Evolutionary conservation across 2,888 invertebrate species (phyloP), one percentile per base, ranked within the genome.

Genomic region (Amaurobius ferox): DNA sequence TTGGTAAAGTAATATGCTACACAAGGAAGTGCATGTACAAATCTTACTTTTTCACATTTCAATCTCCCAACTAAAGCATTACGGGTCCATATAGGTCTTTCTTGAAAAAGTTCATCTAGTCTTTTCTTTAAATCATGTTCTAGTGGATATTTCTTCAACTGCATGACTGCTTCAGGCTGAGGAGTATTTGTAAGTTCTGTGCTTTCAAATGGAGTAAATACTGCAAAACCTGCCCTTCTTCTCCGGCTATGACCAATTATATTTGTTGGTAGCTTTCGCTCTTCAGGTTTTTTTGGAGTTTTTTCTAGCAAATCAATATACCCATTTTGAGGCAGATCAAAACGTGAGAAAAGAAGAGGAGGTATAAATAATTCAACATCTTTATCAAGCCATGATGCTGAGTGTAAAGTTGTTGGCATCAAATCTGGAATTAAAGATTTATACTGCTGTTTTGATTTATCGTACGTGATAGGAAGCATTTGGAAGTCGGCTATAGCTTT

Each of bases 51-150:
- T 1, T 90, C 90, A 55, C 91, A 88, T 30, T 90, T 89, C 0
- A 90, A 88, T 28, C 88, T 83, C 29, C 81, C 88, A 76, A 94
- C 92, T 16, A 99, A 90, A 0, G 95, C 96, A 89, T 94, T 94
- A 89, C 95, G 94, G 0, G 97, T 95, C 97, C 98, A 98, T 88
- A 99, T 94, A 0, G 98, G 98, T 74, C 96, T 93, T 77, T 96
- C 94, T 16, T n/a, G 26, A 48, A 86, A 86, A 13, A 79, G 35
- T 0, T 32, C 62, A 35, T 86, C 72, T 1, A 87, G 55, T 61
- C 61, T 80, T 26, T 66, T 62, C n/a, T 78, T 72, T 0, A 77
- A 35, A 28, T 81, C 77, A n/a, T 44, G 29, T 32, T 86, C 86
- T 9, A 76, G 28, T 1, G 79, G 86, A 39, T 76, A 67, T 0